Conservation (phyloP, 2,888 invertebrate genomes). For the Leptopilina myrica region DNA sequence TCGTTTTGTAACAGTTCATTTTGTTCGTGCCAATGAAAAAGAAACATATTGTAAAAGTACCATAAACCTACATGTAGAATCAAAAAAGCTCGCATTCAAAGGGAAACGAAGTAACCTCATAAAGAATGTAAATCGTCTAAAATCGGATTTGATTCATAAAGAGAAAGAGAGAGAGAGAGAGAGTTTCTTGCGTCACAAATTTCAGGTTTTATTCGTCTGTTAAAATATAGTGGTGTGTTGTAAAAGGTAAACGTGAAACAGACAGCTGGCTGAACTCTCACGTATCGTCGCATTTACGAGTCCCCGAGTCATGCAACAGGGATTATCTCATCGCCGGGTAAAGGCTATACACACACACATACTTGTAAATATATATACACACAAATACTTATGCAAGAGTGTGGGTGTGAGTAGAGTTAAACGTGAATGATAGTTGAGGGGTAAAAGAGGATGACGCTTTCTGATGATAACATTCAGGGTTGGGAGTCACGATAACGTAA, state of each 20-base stretch:
- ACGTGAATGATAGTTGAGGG: constrained; percentile 28
- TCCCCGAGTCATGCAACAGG: constrained; percentile 56
- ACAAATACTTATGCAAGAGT: too few species aligned
- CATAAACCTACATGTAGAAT: too few species aligned
- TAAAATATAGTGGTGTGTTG: neutral
- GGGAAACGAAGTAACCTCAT: too few species aligned
- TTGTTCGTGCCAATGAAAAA: too few species aligned
- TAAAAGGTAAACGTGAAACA: neutral
- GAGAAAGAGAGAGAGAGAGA: neutral
- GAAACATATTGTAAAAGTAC: too few species aligned
- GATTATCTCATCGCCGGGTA: constrained; percentile 56
- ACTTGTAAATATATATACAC: too few species aligned
- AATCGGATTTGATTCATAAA: constrained; percentile 2
- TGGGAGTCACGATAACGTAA: constrained; percentile 24
- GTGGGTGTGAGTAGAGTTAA: neutral
- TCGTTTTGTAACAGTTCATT: too few species aligned
- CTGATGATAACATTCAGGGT: constrained; percentile 38
- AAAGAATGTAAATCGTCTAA: neutral
- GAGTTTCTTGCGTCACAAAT: neutral
- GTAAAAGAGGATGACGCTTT: neutral
- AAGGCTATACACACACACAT: neutral
- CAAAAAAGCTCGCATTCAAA: neutral
- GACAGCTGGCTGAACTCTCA: constrained; percentile 34
- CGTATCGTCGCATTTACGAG: constrained; percentile 41
- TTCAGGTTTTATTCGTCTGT: neutral